Evolutionary conservation across 1,140 invertebrate genomes (phyloP).

Genomic region (Triops cancriformis): DNA sequence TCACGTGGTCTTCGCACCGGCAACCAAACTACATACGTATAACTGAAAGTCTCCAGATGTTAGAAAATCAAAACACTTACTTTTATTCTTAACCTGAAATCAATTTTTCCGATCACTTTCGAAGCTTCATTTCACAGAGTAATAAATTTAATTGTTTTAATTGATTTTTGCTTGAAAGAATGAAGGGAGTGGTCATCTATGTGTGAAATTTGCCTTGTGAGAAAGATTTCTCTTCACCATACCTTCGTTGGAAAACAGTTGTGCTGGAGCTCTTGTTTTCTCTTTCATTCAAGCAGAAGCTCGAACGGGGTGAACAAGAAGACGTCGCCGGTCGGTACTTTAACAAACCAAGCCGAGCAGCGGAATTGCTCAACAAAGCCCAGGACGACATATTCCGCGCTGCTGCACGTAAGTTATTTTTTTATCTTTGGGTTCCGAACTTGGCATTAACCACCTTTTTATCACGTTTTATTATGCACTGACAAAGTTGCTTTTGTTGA

Average conservation of each 20-base stretch:
- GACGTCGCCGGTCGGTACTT: constrained; percentile 63
- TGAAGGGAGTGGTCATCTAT: constrained; percentile 1
- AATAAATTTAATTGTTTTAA: neutral
- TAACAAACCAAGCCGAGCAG: constrained; percentile 51
- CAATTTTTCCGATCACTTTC: neutral
- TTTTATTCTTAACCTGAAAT: neutral
- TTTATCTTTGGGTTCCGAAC: constrained; percentile 41
- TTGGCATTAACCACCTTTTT: constrained; percentile 35
- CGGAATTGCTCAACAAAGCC: constrained; percentile 48
- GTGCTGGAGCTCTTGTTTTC: constrained; percentile 18
- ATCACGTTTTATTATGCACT: too few relatives aligned
- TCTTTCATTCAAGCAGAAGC: constrained; percentile 42
- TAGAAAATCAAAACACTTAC: too few relatives aligned
- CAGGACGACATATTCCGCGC: constrained; percentile 41
- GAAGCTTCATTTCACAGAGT: neutral
- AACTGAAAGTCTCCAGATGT: neutral
- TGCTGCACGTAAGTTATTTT: constrained; percentile 26
- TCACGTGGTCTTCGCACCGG: constrained; percentile 28
- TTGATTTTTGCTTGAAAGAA: neutral
- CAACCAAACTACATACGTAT: neutral
- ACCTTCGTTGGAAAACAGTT: neutral
- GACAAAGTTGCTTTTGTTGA: neutral
- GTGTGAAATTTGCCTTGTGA: constrained; percentile 11
- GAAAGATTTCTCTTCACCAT: neutral
- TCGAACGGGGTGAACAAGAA: constrained; percentile 49